phyloP scores from a whole-genome alignment of 2,888 invertebrate genomes.

The Rotaria socialis region DNA sequence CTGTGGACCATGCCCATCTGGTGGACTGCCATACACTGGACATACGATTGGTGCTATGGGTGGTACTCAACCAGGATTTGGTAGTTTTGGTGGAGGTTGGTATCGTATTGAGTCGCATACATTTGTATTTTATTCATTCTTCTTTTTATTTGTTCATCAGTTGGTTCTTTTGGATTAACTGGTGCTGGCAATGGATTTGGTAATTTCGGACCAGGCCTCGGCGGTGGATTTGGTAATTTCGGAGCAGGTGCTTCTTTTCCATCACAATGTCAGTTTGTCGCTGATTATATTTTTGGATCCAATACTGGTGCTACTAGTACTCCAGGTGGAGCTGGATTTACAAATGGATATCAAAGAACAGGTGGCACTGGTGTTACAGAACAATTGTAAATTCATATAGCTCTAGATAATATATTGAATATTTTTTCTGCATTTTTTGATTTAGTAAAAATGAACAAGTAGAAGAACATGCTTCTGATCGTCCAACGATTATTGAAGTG shows the following conservation, averaged over 20 bases:
- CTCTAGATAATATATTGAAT: not conserved
- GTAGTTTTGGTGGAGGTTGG: not conserved
- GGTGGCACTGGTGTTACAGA: not conserved
- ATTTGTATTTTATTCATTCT: not conserved
- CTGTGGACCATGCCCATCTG: not conserved
- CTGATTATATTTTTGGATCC: conserved; percentile 4
- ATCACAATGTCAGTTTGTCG: not conserved
- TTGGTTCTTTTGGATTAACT: not conserved
- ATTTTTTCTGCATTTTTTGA: not conserved
- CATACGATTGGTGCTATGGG: not conserved
- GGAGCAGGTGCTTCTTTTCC: not conserved
- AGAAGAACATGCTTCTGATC: not conserved
- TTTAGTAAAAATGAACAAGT: not conserved
- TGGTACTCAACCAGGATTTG: not conserved
- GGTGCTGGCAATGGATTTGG: not conserved
- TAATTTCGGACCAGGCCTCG: not conserved
- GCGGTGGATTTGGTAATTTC: not conserved
- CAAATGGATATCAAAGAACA: not conserved
- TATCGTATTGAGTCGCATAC: too few relatives aligned
- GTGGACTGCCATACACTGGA: not conserved
- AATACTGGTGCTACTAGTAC: not conserved
- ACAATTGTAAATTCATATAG: not conserved
- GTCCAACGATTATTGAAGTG: conserved; percentile 30
- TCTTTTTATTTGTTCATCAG: not conserved
- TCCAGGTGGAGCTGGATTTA: not conserved